phyloP scores from a whole-genome alignment of 2,797 vertebrate genomes.

The Coregonus sp. region DNA sequence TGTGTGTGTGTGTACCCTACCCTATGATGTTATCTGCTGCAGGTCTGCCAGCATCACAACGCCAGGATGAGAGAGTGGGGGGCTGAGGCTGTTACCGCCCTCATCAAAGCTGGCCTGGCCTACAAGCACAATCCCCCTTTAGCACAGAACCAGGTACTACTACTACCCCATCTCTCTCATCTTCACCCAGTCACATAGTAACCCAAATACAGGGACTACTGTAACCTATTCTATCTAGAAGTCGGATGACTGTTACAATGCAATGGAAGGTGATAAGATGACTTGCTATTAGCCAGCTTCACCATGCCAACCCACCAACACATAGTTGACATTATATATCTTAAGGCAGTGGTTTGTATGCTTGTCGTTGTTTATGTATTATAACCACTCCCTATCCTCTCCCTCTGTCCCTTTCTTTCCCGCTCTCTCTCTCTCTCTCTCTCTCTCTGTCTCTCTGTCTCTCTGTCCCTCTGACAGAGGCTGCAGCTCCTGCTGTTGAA shows the following conservation, averaged over 20 bases:
- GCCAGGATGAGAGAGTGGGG: constrained; percentile 99
- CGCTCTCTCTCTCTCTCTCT: not conserved
- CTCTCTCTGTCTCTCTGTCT: not conserved
- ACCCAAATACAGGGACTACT: not conserved
- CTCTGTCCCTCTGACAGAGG: constrained; percentile 75
- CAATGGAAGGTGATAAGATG: not conserved
- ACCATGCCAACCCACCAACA: not conserved
- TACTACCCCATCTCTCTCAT: not conserved
- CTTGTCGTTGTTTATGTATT: not conserved
- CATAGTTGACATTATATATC: not conserved
- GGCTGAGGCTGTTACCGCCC: constrained; percentile 93
- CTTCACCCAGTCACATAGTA: constrained; percentile 37
- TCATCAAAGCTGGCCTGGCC: constrained; percentile 94
- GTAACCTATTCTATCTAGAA: not conserved
- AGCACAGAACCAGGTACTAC: constrained; percentile 90
- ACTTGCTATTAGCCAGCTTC: not conserved
- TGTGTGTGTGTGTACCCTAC: not conserved
- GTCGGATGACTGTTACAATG: not conserved
- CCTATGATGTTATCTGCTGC: constrained; percentile 48
- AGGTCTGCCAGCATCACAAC: constrained; percentile 99
- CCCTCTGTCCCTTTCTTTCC: not conserved
- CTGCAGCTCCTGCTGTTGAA: constrained; percentile 93
- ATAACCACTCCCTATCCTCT: not conserved
- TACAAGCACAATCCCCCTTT: constrained; percentile 92
- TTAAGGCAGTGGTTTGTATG: not conserved